phyloP scores from a whole-genome alignment of 2,113 vertebrate species.

The mouse (Mus musculus) region GRCm39 chrX:166932001-166932500 shows the following conservation, averaged over 20 bases:
- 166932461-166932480: background rate
- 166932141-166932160: background rate
- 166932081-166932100: background rate
- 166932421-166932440: background rate
- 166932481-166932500: conserved; percentile 37
- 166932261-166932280: background rate
- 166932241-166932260: background rate
- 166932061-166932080: background rate
- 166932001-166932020: background rate
- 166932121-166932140: background rate
- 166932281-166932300: background rate
- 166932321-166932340: background rate
- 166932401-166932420: background rate
- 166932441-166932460: background rate
- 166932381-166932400: background rate
- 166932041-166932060: background rate
- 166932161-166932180: background rate
- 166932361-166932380: background rate
- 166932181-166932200: background rate
- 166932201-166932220: background rate
- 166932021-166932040: conserved; percentile 11
- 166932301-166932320: background rate
- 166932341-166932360: background rate
- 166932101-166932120: background rate
- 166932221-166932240: background rate